Evolutionary conservation across 2,113 vertebrate genomes (phyloP).

Genomic region (Ciconia maguari): DNA sequence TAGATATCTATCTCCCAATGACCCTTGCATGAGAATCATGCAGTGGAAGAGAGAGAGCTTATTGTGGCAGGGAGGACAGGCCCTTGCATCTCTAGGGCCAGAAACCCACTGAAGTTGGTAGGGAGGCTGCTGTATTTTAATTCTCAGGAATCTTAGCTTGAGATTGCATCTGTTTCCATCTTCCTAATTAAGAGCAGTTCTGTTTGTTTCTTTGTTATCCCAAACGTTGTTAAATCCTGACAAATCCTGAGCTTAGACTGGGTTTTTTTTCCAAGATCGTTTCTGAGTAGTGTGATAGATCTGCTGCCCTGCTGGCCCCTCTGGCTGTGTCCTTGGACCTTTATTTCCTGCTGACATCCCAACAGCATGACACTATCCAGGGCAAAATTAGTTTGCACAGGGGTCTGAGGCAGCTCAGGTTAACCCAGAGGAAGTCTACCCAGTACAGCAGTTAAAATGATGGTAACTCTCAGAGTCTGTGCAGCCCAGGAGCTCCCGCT

Average conservation of each 20-base stretch:
- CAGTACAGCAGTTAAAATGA: not conserved
- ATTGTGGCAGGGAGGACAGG: rapidly evolving
- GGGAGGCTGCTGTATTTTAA: not conserved
- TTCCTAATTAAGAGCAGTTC: constrained; percentile 16
- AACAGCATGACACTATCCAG: not conserved
- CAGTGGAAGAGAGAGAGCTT: rapidly evolving
- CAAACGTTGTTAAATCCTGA: not conserved
- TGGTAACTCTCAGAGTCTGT: not conserved
- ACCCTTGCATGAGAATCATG: not conserved
- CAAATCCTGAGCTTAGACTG: not conserved
- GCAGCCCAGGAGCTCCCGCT: not conserved
- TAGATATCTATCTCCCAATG: not conserved
- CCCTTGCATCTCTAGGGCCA: not conserved
- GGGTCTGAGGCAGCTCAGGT: not conserved
- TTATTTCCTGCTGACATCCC: not conserved
- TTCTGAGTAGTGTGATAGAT: not conserved
- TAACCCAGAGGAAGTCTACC: not conserved
- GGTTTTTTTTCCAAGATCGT: not conserved
- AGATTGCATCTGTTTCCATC: not conserved
- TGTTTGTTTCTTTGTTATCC: not conserved
- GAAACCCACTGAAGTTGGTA: not conserved
- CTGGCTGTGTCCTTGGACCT: not conserved
- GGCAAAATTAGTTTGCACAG: not conserved
- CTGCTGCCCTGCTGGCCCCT: not conserved
- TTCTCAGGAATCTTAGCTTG: not conserved